Evolutionary conservation across 2,113 vertebrate species (phyloP).

Genomic region (Hippocampus comes): DNA sequence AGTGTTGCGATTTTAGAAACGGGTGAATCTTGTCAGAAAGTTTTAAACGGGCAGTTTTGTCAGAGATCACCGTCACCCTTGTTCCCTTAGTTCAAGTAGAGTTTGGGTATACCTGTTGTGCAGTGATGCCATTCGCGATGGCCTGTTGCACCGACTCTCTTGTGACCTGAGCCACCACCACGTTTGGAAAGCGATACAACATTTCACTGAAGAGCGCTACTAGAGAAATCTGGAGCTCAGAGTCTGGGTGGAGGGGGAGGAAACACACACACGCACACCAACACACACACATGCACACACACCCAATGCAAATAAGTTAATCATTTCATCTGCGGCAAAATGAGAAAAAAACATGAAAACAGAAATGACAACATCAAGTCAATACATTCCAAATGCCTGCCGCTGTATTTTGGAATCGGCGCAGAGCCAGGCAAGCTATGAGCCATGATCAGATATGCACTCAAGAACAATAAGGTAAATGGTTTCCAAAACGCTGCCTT

Average conservation of each 20-base stretch:
- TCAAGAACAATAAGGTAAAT: background rate
- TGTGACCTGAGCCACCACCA: slow-evolving; percentile 86
- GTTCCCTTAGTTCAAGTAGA: background rate
- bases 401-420: background rate
- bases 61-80: too few relatives aligned
- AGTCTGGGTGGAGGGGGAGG: slow-evolving; percentile 66
- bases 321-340: background rate
- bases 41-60: too few relatives aligned
- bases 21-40: too few relatives aligned
- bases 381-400: background rate
- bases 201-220: slow-evolving; percentile 91
- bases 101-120: slow-evolving; percentile 78
- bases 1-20: too few relatives aligned
- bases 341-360: background rate
- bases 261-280: too few relatives aligned
- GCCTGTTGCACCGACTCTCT: slow-evolving; percentile 89
- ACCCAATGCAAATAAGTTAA: background rate
- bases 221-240: slow-evolving; percentile 86
- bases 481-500: background rate
- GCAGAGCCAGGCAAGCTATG: background rate
- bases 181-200: slow-evolving; percentile 88
- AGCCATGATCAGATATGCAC: background rate
- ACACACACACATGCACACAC: background rate
- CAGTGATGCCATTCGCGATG: slow-evolving; percentile 87
- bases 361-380: background rate